Percentiles rank a stretch among this genome's conserved stretches.
Evolutionary conservation across 2,888 invertebrate species (phyloP).

Genomic region (Cheilosia urbana): DNA sequence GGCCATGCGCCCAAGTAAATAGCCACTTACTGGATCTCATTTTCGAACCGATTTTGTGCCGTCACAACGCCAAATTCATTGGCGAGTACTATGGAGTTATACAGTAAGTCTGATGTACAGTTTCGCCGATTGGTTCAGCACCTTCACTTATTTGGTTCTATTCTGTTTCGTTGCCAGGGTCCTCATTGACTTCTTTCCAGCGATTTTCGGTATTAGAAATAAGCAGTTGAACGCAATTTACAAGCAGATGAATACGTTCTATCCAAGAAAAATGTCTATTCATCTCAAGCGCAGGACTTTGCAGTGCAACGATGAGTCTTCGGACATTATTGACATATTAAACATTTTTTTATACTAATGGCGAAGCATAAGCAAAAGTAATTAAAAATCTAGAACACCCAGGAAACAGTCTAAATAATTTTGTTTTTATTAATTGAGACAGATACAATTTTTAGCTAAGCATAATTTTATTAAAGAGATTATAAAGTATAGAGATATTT

Average conservation of each 20-base stretch:
- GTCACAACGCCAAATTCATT: background rate
- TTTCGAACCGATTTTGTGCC: background rate
- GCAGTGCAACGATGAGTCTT: background rate
- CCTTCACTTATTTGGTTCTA: background rate
- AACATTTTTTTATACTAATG: background rate
- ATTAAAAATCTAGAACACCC: too few relatives aligned
- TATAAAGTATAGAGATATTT: too few relatives aligned
- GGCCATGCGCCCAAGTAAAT: too few relatives aligned
- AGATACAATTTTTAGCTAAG: too few relatives aligned
- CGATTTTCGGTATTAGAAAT: background rate
- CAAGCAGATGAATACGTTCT: background rate
- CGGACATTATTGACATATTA: background rate
- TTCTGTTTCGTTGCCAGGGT: background rate
- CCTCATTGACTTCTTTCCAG: background rate
- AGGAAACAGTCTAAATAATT: too few relatives aligned
- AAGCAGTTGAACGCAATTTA: background rate
- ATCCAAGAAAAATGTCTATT: background rate
- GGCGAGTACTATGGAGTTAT: background rate
- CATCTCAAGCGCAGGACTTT: background rate
- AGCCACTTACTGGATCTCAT: background rate
- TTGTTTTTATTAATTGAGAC: too few relatives aligned
- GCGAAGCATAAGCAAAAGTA: too few relatives aligned
- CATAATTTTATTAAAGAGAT: too few relatives aligned
- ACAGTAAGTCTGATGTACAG: background rate
- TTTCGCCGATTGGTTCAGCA: too few relatives aligned